Base-by-base conservation (phyloP, 1,140 invertebrate species). In the Drosophila sturtevanti region DNA sequence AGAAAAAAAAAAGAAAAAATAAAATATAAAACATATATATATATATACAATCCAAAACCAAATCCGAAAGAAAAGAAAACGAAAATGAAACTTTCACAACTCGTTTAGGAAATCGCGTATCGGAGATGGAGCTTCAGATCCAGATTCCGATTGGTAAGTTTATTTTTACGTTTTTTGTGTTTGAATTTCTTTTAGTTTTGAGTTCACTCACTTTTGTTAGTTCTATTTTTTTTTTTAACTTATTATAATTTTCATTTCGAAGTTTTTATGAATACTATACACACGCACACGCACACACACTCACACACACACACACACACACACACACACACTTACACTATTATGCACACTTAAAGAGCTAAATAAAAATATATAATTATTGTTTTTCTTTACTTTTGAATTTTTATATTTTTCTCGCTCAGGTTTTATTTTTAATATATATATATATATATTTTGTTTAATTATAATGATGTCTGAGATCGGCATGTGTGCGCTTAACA, bases 61-160 rank as follows among this genome's bases (percentile, higher is more conserved):
- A 74, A 48, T 6, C 3, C 51, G n/a, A 38, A 60, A 34, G 22
- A 38, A 61, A 66, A 60, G 34, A 14, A 71, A 69, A 12, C 35
- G 34, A 73, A 81, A 75, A 75, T 56, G 55, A 68, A 72, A 81
- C 64, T 72, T 77, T 77, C 62, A 68, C 81, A 87, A 87, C 75
- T 89, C 76, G 84, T 87, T 87, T 85, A 91, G 90, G 86, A 91
- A 91, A 89, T 87, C 89, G 75, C 85, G 85, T 89, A 90, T 89
- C 79, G 89, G 82, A 87, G 90, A 91, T 87, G 86, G 90, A 81
- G 80, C 80, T 79, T 91, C 89, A 68, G 90, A 91, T 90, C 89
- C 85, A 87, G 90, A 91, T 89, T 90, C 90, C 86, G 90, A 91
- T 89, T 91, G 90, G 90, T 91, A 91, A 91, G 90, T 91, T 68